Evolutionary conservation across 1,140 invertebrate species (phyloP).

Genomic region (Trypoxylus dichotomus): DNA sequence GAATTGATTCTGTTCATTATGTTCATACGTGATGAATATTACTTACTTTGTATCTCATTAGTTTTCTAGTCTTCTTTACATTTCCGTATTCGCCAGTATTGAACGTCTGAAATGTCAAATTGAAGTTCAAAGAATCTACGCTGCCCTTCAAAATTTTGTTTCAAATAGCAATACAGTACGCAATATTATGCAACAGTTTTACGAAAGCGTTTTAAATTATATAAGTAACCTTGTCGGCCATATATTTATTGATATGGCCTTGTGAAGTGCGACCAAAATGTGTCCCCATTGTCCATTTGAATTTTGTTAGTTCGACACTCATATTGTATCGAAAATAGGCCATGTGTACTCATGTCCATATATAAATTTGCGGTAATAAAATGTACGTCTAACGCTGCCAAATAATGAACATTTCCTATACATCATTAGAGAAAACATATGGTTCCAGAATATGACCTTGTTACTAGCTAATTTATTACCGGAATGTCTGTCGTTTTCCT

Average conservation of each 20-base stretch:
- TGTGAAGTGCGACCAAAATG: neutral
- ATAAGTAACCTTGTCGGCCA: neutral
- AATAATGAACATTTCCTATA: conserved; percentile 10
- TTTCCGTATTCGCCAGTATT: too few relatives aligned
- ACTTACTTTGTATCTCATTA: too few relatives aligned
- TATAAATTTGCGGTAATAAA: neutral
- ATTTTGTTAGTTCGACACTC: neutral
- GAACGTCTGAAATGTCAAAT: too few relatives aligned
- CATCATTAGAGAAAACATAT: neutral
- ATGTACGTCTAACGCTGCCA: conserved; percentile 5
- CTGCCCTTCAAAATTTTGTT: too few relatives aligned
- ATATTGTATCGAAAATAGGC: neutral
- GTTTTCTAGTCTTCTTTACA: too few relatives aligned
- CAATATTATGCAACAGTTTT: too few relatives aligned
- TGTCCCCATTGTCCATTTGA: neutral
- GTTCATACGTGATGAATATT: too few relatives aligned
- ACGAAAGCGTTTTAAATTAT: neutral
- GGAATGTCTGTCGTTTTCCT: neutral
- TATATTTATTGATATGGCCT: neutral
- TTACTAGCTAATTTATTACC: neutral
- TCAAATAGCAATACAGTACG: too few relatives aligned
- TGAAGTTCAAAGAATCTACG: too few relatives aligned
- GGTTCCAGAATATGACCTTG: neutral
- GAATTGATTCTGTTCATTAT: too few relatives aligned
- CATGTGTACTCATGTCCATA: neutral